Conservation (phyloP, 2,888 invertebrate genomes). For the Aphodius granarius region DNA sequence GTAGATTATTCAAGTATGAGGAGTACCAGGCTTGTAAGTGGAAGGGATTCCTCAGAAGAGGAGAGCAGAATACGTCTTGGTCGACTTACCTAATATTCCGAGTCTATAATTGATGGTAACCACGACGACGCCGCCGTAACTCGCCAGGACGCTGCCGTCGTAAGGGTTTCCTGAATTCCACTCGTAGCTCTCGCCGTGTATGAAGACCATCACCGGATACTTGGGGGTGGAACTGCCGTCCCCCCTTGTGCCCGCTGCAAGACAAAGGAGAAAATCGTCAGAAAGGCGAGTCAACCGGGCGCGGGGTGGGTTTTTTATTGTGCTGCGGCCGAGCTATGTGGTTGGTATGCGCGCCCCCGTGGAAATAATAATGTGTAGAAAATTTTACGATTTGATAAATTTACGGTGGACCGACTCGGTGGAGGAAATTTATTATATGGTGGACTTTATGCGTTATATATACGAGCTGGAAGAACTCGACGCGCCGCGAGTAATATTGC, state of each 20-base stretch:
- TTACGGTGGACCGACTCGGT: too few species aligned
- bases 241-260: conserved; percentile 63
- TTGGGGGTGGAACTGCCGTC: conserved; percentile 58
- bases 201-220: conserved; percentile 91
- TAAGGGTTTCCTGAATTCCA: conserved; percentile 99
- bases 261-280: conserved; percentile 36
- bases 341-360: too few species aligned
- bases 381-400: too few species aligned
- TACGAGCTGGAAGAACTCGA: too few species aligned
- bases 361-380: too few species aligned
- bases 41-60: background rate
- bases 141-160: conserved; percentile 93
- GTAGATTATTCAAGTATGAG: background rate
- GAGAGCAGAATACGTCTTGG: conserved; percentile 27
- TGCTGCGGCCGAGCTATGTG: too few species aligned
- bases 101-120: conserved; percentile 83
- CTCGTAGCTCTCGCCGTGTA: conserved; percentile 94
- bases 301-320: too few species aligned
- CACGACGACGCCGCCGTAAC: conserved; percentile 87
- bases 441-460: too few species aligned
- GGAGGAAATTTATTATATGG: too few species aligned
- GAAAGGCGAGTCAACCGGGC: too few species aligned
- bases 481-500: too few species aligned
- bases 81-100: conserved; percentile 74
- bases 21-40: background rate